These are phyloP conservation scores for Leptinotarsa texana DNA, from an alignment of 1,140 invertebrate species.

Conservation along the genomic window DNA sequence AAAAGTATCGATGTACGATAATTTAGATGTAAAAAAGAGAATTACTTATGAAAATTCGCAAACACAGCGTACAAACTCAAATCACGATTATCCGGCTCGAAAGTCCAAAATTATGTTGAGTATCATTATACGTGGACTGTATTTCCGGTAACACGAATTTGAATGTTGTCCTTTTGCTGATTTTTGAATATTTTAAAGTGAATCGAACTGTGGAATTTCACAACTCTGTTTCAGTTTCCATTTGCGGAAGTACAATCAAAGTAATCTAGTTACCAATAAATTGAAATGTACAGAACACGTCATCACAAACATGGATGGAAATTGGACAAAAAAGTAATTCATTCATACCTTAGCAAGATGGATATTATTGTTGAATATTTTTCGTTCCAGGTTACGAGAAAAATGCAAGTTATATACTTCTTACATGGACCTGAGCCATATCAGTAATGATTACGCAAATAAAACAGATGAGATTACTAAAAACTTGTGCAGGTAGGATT, in stretches of 20 bases:
- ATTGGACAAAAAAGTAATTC: conserved; percentile 41
- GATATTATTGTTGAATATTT: neutral
- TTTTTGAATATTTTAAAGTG: neutral
- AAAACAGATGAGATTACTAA: conserved; percentile 31
- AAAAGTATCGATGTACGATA: too few species aligned
- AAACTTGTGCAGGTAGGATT: conserved; percentile 39
- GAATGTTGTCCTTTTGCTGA: neutral
- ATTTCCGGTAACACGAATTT: too few species aligned
- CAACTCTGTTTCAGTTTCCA: conserved; percentile 36
- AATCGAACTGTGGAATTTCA: too few species aligned
- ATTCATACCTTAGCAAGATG: neutral
- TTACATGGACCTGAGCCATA: conserved; percentile 33
- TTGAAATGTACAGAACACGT: conserved; percentile 37
- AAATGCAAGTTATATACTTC: conserved; percentile 37
- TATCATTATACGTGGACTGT: too few species aligned
- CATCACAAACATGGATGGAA: conserved; percentile 35
- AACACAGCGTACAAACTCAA: too few species aligned
- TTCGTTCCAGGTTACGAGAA: conserved; percentile 39
- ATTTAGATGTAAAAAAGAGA: too few species aligned
- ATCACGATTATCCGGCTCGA: too few species aligned
- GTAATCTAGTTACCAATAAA: conserved; percentile 36
- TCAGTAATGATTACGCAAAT: conserved; percentile 30
- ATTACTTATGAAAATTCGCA: too few species aligned
- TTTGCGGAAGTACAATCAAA: conserved; percentile 33
- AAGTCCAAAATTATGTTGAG: too few species aligned